phyloP scores from a whole-genome alignment of 2,888 invertebrate species.

The Ormyrus rosae region DNA sequence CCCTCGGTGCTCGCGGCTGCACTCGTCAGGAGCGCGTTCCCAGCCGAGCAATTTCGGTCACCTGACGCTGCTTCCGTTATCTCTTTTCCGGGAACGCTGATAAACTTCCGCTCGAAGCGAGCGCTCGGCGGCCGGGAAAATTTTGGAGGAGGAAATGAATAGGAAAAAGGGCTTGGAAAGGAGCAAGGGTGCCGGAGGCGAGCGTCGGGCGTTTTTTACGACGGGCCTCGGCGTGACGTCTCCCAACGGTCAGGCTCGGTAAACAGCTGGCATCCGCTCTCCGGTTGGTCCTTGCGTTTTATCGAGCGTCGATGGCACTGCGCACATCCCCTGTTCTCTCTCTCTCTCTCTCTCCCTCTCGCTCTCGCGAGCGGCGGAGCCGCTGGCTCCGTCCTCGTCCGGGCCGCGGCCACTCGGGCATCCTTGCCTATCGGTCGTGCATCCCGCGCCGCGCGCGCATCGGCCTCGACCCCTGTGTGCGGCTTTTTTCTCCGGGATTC shows the following conservation, averaged over 20 bases:
- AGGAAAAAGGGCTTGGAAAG: too few species aligned
- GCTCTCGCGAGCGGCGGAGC: neutral
- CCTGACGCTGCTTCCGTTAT: neutral
- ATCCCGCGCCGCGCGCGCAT: neutral
- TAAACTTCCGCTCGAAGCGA: too few species aligned
- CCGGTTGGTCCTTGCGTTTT: slow-evolving; percentile 27
- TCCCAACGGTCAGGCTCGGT: slow-evolving; percentile 2
- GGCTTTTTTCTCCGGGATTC: neutral
- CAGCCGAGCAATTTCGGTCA: slow-evolving; percentile 3
- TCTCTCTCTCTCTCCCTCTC: neutral
- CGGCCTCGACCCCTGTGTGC: slow-evolving; percentile 34
- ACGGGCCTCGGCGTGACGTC: neutral
- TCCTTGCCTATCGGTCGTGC: neutral
- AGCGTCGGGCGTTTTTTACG: too few species aligned
- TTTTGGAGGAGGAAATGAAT: too few species aligned
- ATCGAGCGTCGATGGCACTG: slow-evolving; percentile 37
- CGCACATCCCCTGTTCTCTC: slow-evolving; percentile 25
- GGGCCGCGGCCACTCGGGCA: too few species aligned
- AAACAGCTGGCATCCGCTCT: neutral
- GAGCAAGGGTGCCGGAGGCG: too few species aligned
- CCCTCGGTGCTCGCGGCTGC: neutral
- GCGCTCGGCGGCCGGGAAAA: too few species aligned
- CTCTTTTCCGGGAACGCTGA: too few species aligned
- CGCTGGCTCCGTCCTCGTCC: neutral
- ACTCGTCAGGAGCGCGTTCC: slow-evolving; percentile 15